phyloP scores from a whole-genome alignment of 37 sponge, comb jelly and placozoan species.

The Halisarca cf. caerulea region DNA sequence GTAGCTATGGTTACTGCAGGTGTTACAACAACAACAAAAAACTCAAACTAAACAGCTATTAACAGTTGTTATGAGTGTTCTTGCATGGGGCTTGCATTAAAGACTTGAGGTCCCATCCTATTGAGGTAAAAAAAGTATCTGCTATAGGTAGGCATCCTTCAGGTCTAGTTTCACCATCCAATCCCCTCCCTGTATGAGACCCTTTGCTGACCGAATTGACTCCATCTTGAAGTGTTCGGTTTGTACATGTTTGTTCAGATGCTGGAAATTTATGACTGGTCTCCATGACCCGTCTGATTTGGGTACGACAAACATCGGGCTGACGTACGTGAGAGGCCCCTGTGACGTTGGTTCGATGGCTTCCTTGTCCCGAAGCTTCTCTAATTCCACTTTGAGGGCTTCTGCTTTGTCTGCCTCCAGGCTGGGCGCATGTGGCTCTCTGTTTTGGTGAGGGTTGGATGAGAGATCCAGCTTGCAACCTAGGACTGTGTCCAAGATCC shows the following conservation, averaged over 20 bases:
- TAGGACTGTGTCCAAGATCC: slow-evolving; percentile 40
- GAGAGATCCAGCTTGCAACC: slow-evolving; percentile 30
- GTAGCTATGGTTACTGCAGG: too few species aligned
- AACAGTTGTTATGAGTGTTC: too few species aligned
- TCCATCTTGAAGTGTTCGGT: too few species aligned
- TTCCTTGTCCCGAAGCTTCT: not conserved
- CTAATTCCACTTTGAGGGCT: not conserved
- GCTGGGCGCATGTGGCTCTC: not conserved
- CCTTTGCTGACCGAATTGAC: too few species aligned
- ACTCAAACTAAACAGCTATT: too few species aligned
- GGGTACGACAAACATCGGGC: slow-evolving; percentile 6
- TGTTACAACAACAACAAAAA: too few species aligned
- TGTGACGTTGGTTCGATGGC: not conserved
- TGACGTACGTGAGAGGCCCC: slow-evolving; percentile 6
- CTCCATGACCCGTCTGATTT: slow-evolving; percentile 38
- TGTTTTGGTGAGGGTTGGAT: not conserved
- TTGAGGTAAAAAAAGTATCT: too few species aligned
- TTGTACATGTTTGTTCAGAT: slow-evolving; percentile 27
- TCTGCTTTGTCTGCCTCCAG: not conserved
- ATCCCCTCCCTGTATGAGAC: too few species aligned
- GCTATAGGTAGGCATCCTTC: too few species aligned
- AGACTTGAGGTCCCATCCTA: too few species aligned
- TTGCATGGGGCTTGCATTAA: too few species aligned
- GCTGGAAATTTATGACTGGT: slow-evolving; percentile 22
- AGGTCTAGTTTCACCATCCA: too few species aligned